A percentile compares a stretch with the other conserved stretches of the same genome.
These are phyloP conservation scores for Phragmatobia fuliginosa DNA, from an alignment of 2,888 invertebrate genomes.

Conservation along the genomic window DNA sequence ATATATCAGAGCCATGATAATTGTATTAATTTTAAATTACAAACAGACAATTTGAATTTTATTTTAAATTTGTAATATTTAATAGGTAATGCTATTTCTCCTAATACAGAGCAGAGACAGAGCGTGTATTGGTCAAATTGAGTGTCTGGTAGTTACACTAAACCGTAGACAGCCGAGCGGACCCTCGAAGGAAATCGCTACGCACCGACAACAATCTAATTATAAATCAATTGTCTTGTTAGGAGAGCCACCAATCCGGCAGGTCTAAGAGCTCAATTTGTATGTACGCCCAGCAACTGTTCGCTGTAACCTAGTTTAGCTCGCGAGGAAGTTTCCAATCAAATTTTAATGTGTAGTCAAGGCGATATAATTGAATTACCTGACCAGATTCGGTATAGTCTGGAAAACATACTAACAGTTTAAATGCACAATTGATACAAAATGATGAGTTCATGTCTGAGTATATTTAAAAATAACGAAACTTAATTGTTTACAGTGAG, in stretches of 20 bases:
- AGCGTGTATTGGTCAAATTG: not conserved
- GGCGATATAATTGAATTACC: slow-evolving; percentile 73
- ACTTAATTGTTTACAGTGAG: not conserved
- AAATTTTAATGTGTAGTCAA: slow-evolving; percentile 65
- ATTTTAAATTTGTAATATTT: no score
- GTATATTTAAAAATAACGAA: not conserved
- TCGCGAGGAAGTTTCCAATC: slow-evolving; percentile 73
- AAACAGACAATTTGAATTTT: no score
- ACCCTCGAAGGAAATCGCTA: slow-evolving; percentile 41
- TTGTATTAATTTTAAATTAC: no score
- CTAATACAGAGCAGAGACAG: no score
- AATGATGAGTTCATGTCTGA: slow-evolving; percentile 1
- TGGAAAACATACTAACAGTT: slow-evolving; percentile 47
- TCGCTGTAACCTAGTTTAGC: slow-evolving; percentile 57
- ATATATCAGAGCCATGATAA: no score
- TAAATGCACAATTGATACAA: slow-evolving; percentile 26
- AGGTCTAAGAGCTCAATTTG: slow-evolving; percentile 53
- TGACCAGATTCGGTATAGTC: slow-evolving; percentile 63
- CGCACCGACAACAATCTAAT: slow-evolving; percentile 51
- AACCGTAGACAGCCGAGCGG: not conserved
- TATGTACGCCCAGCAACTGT: slow-evolving; percentile 51
- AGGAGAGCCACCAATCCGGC: slow-evolving; percentile 46
- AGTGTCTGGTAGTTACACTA: slow-evolving; percentile 16
- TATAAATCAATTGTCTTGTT: slow-evolving; percentile 66
- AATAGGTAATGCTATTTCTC: no score